Conservation (phyloP, 2,113 vertebrate genomes). For the Isurus oxyrinchus region DNA sequence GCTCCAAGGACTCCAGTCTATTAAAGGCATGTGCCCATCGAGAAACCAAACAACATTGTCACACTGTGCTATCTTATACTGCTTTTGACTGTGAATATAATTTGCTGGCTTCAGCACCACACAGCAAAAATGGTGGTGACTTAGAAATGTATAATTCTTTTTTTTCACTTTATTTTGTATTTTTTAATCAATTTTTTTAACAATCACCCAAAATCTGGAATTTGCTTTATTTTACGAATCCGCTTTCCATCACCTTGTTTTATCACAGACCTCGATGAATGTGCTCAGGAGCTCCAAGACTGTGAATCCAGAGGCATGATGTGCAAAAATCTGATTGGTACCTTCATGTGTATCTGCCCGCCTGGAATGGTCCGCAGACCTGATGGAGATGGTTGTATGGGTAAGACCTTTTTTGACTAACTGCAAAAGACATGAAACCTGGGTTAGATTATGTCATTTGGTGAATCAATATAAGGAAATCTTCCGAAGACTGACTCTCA, state of each 20-base stretch:
- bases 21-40: neutral
- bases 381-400: conserved; percentile 69
- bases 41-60: neutral
- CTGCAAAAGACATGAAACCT: neutral
- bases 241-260: neutral
- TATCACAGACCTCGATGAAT: conserved; percentile 68
- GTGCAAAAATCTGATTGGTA: conserved; percentile 79
- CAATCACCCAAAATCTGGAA: neutral
- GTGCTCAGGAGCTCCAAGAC: conserved; percentile 66
- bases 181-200: neutral
- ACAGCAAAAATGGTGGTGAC: neutral
- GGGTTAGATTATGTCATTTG: neutral
- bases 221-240: neutral
- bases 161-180: neutral
- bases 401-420: conserved; percentile 49
- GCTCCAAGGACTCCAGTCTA: neutral
- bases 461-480: neutral
- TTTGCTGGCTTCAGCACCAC: neutral
- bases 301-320: conserved; percentile 73
- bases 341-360: conserved; percentile 78
- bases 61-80: neutral
- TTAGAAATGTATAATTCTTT: neutral
- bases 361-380: conserved; percentile 63
- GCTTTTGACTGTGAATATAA: neutral
- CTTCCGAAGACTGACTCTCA: neutral